These are phyloP conservation scores for Saccostrea echinata DNA, from an alignment of 1,140 invertebrate genomes.

Conservation along the genomic window DNA sequence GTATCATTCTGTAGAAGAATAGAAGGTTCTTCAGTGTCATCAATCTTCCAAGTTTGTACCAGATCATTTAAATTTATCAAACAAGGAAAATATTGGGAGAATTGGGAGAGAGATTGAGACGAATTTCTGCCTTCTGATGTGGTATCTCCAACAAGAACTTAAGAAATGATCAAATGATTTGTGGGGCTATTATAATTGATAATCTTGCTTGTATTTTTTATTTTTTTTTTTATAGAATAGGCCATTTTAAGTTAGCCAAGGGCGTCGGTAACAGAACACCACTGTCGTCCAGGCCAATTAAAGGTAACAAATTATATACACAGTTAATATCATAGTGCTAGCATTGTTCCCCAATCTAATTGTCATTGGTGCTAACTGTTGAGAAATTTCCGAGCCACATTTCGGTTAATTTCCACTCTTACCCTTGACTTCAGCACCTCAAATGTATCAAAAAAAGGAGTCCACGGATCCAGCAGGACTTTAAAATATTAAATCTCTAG, in stretches of 20 bases:
- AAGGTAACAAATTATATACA: slow-evolving; percentile 30
- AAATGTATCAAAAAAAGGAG: slow-evolving; percentile 20
- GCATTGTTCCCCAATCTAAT: slow-evolving; percentile 19
- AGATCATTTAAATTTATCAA: slow-evolving; percentile 27
- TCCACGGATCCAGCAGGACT: slow-evolving; percentile 1
- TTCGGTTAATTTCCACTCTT: slow-evolving; percentile 27
- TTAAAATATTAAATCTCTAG: slow-evolving; percentile 11
- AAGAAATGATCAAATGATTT: slow-evolving; percentile 35
- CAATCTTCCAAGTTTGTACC: background rate
- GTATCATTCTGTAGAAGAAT: background rate
- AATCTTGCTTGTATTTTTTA: slow-evolving; percentile 4
- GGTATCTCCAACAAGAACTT: background rate
- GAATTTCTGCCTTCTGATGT: background rate
- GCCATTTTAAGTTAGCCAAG: slow-evolving; percentile 13
- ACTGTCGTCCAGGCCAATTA: slow-evolving; percentile 23
- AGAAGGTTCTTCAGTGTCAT: background rate
- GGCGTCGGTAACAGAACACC: background rate
- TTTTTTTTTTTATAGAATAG: background rate
- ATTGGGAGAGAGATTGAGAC: background rate
- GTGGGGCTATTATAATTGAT: slow-evolving; percentile 17
- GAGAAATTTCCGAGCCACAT: background rate
- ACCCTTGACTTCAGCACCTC: slow-evolving; percentile 16
- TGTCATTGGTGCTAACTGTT: slow-evolving; percentile 20
- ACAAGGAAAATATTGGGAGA: slow-evolving; percentile 25
- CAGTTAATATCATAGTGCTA: background rate